A percentile compares a stretch with the other conserved stretches of the same genome.
phyloP scores from a whole-genome alignment of 2,113 vertebrate genomes.

The Hassar affinis region DNA sequence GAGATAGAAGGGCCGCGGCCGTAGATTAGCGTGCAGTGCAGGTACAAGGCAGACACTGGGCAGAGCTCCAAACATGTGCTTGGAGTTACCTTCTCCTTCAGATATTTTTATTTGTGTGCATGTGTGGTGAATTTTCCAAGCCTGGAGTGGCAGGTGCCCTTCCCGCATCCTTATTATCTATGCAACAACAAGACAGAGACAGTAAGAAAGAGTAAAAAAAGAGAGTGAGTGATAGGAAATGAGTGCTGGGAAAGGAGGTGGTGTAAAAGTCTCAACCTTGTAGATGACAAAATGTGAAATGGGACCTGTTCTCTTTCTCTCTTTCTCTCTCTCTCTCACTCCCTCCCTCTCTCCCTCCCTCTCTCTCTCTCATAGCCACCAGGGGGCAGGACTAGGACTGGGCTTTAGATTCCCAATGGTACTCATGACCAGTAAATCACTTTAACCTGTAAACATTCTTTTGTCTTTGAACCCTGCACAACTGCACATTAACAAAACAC shows the following conservation, averaged over 20 bases:
- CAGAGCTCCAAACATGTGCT: constrained; percentile 33
- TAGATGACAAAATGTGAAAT: not conserved
- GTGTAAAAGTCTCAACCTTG: constrained; percentile 8
- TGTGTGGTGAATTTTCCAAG: constrained; percentile 43
- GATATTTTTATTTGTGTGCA: not conserved
- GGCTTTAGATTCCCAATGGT: not conserved
- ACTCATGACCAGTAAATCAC: constrained; percentile 11
- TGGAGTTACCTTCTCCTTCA: constrained; percentile 29
- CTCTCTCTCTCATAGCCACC: constrained; percentile 26
- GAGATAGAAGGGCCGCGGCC: not conserved
- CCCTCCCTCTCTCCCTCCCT: not conserved
- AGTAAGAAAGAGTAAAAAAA: not conserved
- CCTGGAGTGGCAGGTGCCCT: constrained; percentile 40
- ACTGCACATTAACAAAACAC: not conserved
- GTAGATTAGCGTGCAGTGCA: constrained; percentile 23
- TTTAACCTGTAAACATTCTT: constrained; percentile 26
- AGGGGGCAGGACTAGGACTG: constrained; percentile 27
- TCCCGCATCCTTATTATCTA: constrained; percentile 30
- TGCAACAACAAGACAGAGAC: constrained; percentile 3
- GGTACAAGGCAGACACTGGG: constrained; percentile 27
- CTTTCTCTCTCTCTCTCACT: not conserved
- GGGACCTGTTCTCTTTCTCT: not conserved
- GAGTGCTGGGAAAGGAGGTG: constrained; percentile 11
- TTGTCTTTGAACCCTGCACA: constrained; percentile 9
- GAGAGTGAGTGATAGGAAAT: not conserved